Conservation (phyloP, 1,140 invertebrate species). For the Melipona quadrifasciata region DNA sequence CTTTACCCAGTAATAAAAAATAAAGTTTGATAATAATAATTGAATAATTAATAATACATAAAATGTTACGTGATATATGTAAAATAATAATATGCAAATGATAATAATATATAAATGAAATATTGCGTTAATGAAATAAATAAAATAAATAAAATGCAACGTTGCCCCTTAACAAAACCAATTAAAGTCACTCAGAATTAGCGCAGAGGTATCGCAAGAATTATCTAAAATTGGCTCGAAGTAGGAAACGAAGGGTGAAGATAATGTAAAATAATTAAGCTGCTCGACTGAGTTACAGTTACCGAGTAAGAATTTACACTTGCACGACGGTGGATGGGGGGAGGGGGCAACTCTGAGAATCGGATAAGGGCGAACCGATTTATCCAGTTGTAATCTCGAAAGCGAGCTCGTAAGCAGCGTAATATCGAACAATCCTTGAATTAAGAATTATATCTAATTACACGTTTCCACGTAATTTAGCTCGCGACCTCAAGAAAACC, state of each 20-base stretch:
- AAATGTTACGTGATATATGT: too few species aligned
- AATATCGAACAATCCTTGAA: neutral
- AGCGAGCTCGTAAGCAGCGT: too few species aligned
- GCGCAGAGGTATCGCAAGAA: neutral
- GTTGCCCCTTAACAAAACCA: too few species aligned
- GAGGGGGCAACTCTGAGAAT: neutral
- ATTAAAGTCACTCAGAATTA: too few species aligned
- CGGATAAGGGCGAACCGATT: neutral
- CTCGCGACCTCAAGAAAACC: neutral
- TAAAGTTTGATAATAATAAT: too few species aligned
- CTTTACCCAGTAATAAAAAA: too few species aligned
- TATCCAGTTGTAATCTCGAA: neutral
- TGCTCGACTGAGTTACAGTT: neutral
- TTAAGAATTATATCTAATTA: neutral
- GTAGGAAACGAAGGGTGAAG: neutral
- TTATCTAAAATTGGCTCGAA: neutral
- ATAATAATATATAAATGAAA: too few species aligned
- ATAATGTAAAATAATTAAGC: neutral
- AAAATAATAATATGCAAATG: too few species aligned
- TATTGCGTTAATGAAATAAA: too few species aligned
- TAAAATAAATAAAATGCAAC: too few species aligned
- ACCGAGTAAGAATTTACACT: neutral
- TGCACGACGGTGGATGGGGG: neutral
- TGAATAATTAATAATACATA: too few species aligned
- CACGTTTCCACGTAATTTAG: neutral